Evolutionary conservation across 2,888 invertebrate species (phyloP).

Genomic region (Teinopalpus imperialis): DNA sequence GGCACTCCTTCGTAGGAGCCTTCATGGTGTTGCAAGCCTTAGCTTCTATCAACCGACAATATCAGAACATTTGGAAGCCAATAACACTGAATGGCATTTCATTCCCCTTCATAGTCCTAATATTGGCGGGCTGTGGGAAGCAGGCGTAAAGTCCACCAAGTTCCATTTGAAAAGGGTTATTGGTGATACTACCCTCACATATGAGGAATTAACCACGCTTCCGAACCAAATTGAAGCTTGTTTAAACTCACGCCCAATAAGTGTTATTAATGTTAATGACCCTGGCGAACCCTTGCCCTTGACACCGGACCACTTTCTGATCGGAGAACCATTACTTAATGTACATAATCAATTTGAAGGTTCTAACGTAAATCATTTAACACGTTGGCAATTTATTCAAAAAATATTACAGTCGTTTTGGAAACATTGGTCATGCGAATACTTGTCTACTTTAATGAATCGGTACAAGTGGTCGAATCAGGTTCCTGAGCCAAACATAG

Average conservation of each 20-base stretch:
- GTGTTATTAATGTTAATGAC: background rate
- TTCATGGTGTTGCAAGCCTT: no score
- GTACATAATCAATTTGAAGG: background rate
- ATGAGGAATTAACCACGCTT: conserved; percentile 30
- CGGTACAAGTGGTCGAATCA: conserved; percentile 27
- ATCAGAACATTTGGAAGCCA: conserved; percentile 1
- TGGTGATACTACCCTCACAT: conserved; percentile 27
- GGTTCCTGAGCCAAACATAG: conserved; percentile 26
- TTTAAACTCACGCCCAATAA: conserved; percentile 32
- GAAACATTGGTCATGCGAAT: conserved; percentile 27
- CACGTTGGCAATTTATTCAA: background rate
- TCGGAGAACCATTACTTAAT: background rate
- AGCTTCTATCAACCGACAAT: conserved; percentile 14
- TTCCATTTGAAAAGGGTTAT: conserved; percentile 30
- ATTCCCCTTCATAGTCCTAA: conserved; percentile 30
- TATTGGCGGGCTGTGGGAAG: no score
- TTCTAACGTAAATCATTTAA: conserved; percentile 4
- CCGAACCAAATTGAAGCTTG: conserved; percentile 33
- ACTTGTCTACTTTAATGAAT: conserved; percentile 20
- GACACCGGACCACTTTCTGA: background rate
- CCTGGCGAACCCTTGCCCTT: background rate
- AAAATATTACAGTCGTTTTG: no score
- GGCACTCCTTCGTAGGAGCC: no score
- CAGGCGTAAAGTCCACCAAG: conserved; percentile 30
- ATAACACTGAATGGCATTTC: conserved; percentile 30